A percentile compares a stretch with the other conserved stretches of the same genome.
Conservation (phyloP, 2,113 vertebrate genomes). For the Machaerirhynchus nigripectus region DNA sequence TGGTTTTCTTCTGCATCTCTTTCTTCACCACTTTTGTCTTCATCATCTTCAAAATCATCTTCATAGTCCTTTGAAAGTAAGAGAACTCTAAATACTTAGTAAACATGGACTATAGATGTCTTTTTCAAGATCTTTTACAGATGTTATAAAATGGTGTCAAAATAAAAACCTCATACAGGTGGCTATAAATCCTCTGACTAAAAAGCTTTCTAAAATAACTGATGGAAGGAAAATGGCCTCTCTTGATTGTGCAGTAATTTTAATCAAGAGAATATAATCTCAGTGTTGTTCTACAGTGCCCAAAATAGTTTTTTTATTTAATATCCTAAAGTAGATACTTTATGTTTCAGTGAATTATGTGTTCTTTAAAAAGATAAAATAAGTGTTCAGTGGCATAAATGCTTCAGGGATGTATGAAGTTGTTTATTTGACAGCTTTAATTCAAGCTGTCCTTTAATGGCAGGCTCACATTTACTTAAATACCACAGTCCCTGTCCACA, state of each 20-base stretch:
- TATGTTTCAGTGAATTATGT: not conserved
- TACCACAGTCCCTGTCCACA: not conserved
- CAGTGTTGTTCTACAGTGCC: not conserved
- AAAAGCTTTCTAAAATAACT: not conserved
- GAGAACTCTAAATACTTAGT: not conserved
- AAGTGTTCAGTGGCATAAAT: not conserved
- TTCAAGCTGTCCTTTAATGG: not conserved
- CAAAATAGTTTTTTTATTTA: not conserved
- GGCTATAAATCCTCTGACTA: not conserved
- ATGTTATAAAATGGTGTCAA: not conserved
- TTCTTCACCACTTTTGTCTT: constrained; percentile 51
- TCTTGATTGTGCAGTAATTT: not conserved
- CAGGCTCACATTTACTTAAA: not conserved
- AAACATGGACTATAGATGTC: not conserved
- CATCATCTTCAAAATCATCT: constrained; percentile 92
- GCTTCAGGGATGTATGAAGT: not conserved
- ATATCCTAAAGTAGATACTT: not conserved
- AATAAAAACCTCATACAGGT: not conserved
- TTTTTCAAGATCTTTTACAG: not conserved
- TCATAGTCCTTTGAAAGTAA: constrained; percentile 84
- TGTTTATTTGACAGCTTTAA: not conserved
- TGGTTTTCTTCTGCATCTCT: not conserved
- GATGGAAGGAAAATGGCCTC: not conserved
- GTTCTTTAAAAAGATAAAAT: not conserved
- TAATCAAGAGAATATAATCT: not conserved